Base-by-base conservation (phyloP, 2,888 invertebrate species). In the Oxycera nigricornis region DNA sequence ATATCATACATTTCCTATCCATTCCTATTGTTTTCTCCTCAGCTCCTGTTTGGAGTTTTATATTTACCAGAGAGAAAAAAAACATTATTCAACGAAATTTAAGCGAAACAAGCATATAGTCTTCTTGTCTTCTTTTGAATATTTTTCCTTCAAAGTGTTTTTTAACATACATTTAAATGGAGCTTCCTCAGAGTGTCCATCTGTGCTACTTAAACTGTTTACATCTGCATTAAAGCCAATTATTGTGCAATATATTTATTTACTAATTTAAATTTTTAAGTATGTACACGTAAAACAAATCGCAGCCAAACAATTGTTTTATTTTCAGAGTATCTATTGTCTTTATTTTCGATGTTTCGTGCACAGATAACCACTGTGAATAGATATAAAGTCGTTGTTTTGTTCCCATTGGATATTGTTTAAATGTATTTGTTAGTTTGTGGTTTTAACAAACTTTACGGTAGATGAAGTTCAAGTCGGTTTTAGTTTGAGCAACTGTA, bases 91-190 rank as follows among this genome's bases (percentile, higher is more conserved):
- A n/a, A 46, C 11, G 17, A 11, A 14, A 46, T 46, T 46, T 11
- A 46, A 46, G 52, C 70, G 70, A 70, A 70, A 70, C 70, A 70
- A 70, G 52, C 70, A 70, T 70, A 70, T 70, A 55, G 26, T 35
- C 70, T 55, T 70, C 62, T 35, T 17, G 22, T 30, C 11, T 20
- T 41, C 14, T 67, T 28, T n/a, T 24, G 55, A 68, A 52, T 70
- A 70, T 70, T n/a, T 9, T 55, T 24, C 55, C 68, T 67, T 17
- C 22, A 24, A 55, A 24, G 24, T 24, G 24, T 55, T 2, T 46
- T 46, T 17, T 46, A 46, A 46, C 46, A 46, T n/a, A 2, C 4
- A n/a, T n/a, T n/a, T n/a, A 50, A 28, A 4, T 28, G 9, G n/a
- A 61, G 31, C 61, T 61, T 31, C 9, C 31, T 31, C 35, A 24